Conservation (phyloP, 2,797 vertebrate genomes). For the Geotrypetes seraphini region DNA sequence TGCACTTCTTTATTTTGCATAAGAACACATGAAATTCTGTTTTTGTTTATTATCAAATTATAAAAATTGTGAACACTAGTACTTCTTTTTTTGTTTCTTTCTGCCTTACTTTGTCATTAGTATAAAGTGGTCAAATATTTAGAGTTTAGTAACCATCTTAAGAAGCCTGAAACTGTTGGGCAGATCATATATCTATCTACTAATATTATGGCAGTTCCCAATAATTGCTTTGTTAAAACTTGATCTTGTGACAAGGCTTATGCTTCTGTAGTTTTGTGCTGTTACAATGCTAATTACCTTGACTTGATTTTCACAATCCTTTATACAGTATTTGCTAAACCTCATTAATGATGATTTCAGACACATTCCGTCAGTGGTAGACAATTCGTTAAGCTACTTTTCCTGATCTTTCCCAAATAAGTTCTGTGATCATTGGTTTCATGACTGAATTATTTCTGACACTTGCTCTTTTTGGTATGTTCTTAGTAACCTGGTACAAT, state of each 20-base stretch:
- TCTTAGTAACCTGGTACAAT: slow-evolving; percentile 1
- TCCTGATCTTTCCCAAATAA: slow-evolving; percentile 46
- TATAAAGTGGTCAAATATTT: background rate
- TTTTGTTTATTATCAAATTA: too few species aligned
- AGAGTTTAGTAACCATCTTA: too few species aligned
- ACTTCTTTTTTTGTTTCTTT: too few species aligned
- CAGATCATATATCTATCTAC: background rate
- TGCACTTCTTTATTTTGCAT: too few species aligned
- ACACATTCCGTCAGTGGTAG: slow-evolving; percentile 44
- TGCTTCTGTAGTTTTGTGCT: slow-evolving; percentile 9
- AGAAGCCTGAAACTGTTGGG: too few species aligned
- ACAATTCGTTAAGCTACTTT: slow-evolving; percentile 31
- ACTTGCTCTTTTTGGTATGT: slow-evolving; percentile 19
- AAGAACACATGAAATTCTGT: too few species aligned
- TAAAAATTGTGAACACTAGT: too few species aligned
- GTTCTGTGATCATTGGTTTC: slow-evolving; percentile 25
- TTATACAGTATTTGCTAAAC: slow-evolving; percentile 28
- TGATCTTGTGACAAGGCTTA: slow-evolving; percentile 50
- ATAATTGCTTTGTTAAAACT: slow-evolving; percentile 30
- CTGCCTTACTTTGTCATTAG: too few species aligned
- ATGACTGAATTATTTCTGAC: slow-evolving; percentile 18
- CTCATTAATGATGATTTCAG: slow-evolving; percentile 55
- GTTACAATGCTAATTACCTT: slow-evolving; percentile 6
- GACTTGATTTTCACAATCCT: slow-evolving; percentile 19
- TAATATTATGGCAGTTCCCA: slow-evolving; percentile 23